phyloP scores from a whole-genome alignment of 2,113 vertebrate genomes.

The Lanius collurio region DNA sequence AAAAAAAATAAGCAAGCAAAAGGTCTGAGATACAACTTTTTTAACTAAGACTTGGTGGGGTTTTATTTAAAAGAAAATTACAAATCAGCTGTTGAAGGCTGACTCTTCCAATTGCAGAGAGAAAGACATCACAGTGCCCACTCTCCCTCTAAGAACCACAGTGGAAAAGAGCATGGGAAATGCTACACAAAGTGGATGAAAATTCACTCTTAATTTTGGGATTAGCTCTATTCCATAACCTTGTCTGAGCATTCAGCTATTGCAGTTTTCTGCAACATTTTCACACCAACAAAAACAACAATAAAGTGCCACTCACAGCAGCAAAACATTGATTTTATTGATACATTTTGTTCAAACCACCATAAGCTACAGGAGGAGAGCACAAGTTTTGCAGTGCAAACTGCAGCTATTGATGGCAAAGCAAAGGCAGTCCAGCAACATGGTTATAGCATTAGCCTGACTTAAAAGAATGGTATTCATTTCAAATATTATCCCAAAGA shows the following conservation, averaged over 20 bases:
- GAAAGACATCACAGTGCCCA: neutral
- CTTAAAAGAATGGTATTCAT: neutral
- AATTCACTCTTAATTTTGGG: neutral
- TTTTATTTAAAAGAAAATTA: neutral
- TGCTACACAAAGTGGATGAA: accelerated
- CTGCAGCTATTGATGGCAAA: neutral
- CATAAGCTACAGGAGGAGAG: neutral
- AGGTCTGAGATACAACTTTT: neutral
- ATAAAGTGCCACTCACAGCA: neutral
- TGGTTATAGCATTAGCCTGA: neutral
- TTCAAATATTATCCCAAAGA: neutral
- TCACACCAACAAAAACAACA: neutral
- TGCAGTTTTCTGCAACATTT: neutral
- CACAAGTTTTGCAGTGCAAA: neutral
- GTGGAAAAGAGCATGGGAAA: neutral
- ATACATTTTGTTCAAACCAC: neutral
- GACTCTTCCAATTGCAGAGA: neutral
- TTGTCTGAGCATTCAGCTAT: neutral
- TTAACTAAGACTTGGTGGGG: neutral
- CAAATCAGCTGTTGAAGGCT: neutral
- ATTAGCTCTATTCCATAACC: neutral
- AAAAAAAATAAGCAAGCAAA: neutral
- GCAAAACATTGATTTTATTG: neutral
- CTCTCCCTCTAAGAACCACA: neutral
- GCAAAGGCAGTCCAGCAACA: neutral